Conservation (phyloP, 1,140 invertebrate species). For the Halyomorpha halys region DNA sequence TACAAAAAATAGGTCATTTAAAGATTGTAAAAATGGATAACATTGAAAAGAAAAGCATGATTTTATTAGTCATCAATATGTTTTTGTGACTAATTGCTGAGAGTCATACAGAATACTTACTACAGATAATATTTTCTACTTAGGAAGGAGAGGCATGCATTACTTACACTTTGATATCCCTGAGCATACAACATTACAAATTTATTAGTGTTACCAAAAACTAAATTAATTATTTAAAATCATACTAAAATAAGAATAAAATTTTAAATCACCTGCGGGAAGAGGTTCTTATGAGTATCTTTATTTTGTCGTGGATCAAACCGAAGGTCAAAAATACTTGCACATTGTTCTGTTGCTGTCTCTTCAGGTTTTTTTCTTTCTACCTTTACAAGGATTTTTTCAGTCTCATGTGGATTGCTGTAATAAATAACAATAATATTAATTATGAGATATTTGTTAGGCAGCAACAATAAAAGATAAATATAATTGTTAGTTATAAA, state of each 20-base stretch:
- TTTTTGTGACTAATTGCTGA: not conserved
- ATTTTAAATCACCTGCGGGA: not conserved
- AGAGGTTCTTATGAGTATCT: constrained; percentile 3
- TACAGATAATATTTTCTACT: not conserved
- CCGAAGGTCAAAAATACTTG: not conserved
- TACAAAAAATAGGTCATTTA: not conserved
- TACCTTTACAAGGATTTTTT: not conserved
- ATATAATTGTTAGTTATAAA: too few relatives aligned
- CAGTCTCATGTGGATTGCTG: too few relatives aligned
- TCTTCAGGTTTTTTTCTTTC: not conserved
- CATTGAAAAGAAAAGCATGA: not conserved
- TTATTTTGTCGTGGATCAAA: not conserved
- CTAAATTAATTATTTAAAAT: too few relatives aligned
- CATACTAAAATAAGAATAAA: too few relatives aligned
- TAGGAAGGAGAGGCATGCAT: constrained; percentile 1
- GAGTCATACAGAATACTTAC: constrained; percentile 7
- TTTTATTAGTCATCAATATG: not conserved
- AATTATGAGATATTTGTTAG: too few relatives aligned
- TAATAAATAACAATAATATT: too few relatives aligned
- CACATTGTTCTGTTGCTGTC: not conserved
- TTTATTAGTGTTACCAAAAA: not conserved
- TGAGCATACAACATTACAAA: constrained; percentile 13
- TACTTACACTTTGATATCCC: constrained; percentile 15
- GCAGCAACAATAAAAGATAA: too few relatives aligned
- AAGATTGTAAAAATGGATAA: not conserved